Base-by-base conservation (phyloP, 2,888 invertebrate genomes). In the Eretmocerus hayati region DNA sequence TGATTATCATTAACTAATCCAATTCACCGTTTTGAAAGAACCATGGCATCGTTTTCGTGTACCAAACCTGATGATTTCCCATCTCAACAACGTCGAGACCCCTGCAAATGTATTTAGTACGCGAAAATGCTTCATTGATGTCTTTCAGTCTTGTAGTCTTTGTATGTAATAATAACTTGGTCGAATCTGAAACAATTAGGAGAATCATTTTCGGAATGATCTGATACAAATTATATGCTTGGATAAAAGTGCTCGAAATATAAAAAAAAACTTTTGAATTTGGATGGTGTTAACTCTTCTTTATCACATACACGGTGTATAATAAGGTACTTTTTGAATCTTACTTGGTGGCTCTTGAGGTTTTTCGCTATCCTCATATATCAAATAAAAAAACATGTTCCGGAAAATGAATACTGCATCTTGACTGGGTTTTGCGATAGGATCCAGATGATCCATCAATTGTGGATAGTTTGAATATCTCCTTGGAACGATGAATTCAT, bases 371-470 rank as follows among this genome's bases (percentile, higher is more conserved):
- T 73, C 72, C 32, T 65, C 66, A 56, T 74, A 74, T 56, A 72
- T 71, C 3, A 72, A 63, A 47, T 73, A 73, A 59, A 75, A 77
- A 61, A 78, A 78, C 2, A 72, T 71, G 54, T 76, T 75, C 46
- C 73, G 70, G 60, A 76, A 75, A 18, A 74, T 61, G 49, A 72
- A 76, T 4, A 71, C 71, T 6, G 72, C 72, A 2, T 62, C 65
- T 6, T 63, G 60, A 0, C 38, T 40, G 2, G 8, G 13, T 1
- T 37, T 19, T 9, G 26, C 18, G 2, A 26, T 22, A 6, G 57
- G 56, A 45, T 61, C 55, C 8, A 61, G 42, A 30, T 55, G 18
- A n/a, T 54, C 63, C 69, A 60, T 72, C 69, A 55, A 72, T 63
- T 43, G 62, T 59, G 31, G 22, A 31, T 50, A 58, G 46, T 58